Evolutionary conservation across 2,113 vertebrate genomes (phyloP).

Genomic region (Tychaedon coryphoeus): DNA sequence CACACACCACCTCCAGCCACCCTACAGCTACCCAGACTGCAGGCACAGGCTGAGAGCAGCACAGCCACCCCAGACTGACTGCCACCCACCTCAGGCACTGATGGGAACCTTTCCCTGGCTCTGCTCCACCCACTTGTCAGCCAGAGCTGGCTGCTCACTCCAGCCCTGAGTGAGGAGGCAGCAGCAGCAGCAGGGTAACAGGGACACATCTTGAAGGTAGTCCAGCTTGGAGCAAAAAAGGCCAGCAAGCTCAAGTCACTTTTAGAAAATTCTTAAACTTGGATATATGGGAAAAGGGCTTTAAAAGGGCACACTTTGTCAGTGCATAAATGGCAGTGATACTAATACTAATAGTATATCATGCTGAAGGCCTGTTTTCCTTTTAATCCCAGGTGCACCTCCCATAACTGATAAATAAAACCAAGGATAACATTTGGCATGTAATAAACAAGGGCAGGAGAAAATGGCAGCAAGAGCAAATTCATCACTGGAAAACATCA

Average conservation of each 20-base stretch:
- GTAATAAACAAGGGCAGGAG: background rate
- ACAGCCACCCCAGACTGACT: background rate
- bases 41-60: background rate
- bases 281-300: background rate
- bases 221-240: background rate
- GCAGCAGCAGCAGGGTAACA: background rate
- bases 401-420: background rate
- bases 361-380: background rate
- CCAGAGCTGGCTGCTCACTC: background rate
- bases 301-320: background rate
- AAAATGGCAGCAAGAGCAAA: background rate
- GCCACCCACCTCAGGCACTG: background rate
- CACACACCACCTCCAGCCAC: background rate
- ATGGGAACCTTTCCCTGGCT: fast-evolving
- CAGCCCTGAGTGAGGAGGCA: background rate
- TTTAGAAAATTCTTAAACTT: background rate
- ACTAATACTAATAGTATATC: background rate
- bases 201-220: background rate
- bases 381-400: background rate
- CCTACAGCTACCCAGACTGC: background rate
- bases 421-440: background rate
- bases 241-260: background rate
- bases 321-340: background rate
- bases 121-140: background rate
- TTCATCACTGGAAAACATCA: background rate